phyloP scores from a whole-genome alignment of 2,888 invertebrate genomes.

The Nowickia ferox region DNA sequence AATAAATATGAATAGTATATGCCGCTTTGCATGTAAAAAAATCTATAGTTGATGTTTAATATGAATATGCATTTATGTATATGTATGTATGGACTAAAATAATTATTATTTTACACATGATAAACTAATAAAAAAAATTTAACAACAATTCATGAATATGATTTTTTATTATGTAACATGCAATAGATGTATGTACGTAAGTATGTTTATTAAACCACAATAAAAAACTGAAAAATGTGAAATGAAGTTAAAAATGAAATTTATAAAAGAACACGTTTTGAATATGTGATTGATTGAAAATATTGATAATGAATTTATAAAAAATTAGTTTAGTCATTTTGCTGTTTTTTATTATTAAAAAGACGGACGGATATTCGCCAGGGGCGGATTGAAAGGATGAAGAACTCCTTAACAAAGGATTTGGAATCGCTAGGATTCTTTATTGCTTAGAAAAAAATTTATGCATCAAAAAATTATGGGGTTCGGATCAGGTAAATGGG shows the following conservation, averaged over 20 bases:
- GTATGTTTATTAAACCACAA: not conserved
- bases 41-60: conserved; percentile 30
- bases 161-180: conserved; percentile 55
- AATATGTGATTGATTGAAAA: not conserved
- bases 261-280: conserved; percentile 32
- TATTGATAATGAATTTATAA: too few species aligned
- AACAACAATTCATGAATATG: conserved; percentile 60
- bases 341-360: too few species aligned
- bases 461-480: too few species aligned
- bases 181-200: conserved; percentile 33
- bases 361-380: too few species aligned
- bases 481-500: too few species aligned
- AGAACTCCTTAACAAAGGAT: too few species aligned
- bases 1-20: not conserved
- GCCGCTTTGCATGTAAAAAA: conserved; percentile 1
- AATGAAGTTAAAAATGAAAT: conserved; percentile 32
- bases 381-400: too few species aligned
- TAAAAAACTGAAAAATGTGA: conserved; percentile 5
- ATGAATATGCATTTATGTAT: conserved; percentile 62
- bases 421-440: too few species aligned
- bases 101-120: conserved; percentile 71
- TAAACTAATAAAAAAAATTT: conserved; percentile 56
- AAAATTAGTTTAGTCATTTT: too few species aligned
- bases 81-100: conserved; percentile 64
- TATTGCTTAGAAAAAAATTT: too few species aligned